A percentile compares a stretch with the other conserved stretches of the same genome.
These are phyloP conservation scores for Hippocampus guttulatus DNA, from an alignment of 2,113 vertebrate species.

Conservation along the genomic window DNA sequence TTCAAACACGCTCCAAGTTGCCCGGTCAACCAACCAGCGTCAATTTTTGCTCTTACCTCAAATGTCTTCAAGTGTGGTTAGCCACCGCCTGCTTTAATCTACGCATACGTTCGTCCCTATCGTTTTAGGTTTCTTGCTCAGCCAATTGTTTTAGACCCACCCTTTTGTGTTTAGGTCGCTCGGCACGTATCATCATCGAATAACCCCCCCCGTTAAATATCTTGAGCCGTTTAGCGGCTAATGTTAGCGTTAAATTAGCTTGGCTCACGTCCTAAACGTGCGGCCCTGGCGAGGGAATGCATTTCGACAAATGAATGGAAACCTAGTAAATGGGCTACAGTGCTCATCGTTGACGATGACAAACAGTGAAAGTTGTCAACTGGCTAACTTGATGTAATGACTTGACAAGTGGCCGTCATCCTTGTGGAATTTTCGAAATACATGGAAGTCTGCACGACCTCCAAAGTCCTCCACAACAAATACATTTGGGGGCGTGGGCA, in stretches of 20 bases:
- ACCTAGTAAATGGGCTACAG: not conserved
- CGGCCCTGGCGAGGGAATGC: not conserved
- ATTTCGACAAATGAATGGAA: not conserved
- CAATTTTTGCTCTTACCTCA: not conserved
- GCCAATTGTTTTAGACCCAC: not conserved
- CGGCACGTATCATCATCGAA: not conserved
- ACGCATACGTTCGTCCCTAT: too few species aligned
- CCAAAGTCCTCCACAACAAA: too few species aligned
- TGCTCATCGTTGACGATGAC: not conserved
- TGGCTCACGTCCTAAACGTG: not conserved
- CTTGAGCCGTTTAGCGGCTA: slow-evolving; percentile 28
- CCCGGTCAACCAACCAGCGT: not conserved
- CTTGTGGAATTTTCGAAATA: too few species aligned
- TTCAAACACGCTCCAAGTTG: not conserved
- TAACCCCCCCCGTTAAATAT: slow-evolving; percentile 3
- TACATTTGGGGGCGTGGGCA: too few species aligned
- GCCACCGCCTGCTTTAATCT: too few species aligned
- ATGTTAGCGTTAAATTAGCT: slow-evolving; percentile 25
- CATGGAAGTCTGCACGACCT: too few species aligned
- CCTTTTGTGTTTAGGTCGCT: too few species aligned
- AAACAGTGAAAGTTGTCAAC: not conserved
- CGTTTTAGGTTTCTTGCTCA: too few species aligned
- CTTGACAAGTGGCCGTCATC: too few species aligned
- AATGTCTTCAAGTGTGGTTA: too few species aligned
- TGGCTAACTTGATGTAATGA: not conserved